These are phyloP conservation scores for Anthonomus grandis DNA, from an alignment of 1,140 invertebrate species.

Conservation along the genomic window DNA sequence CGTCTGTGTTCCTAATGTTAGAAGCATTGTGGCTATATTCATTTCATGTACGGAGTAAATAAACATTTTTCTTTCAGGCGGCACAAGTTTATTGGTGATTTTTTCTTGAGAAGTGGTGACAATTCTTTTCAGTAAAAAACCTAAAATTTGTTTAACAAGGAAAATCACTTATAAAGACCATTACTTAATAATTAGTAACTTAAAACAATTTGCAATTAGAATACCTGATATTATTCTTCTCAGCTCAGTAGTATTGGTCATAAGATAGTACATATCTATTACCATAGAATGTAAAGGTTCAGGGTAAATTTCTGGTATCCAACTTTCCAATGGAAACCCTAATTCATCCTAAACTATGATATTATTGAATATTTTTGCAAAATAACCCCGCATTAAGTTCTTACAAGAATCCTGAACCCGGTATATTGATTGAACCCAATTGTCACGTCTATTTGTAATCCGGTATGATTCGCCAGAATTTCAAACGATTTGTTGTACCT, in stretches of 20 bases:
- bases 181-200: not conserved
- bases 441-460: not conserved
- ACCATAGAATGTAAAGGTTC: constrained; percentile 24
- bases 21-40: constrained; percentile 28
- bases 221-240: constrained; percentile 10
- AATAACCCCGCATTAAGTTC: not conserved
- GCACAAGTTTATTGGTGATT: constrained; percentile 2
- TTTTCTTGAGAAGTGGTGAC: constrained; percentile 10
- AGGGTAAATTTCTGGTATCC: constrained; percentile 38
- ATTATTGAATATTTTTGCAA: not conserved
- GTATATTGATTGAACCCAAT: not conserved
- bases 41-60: constrained; percentile 34
- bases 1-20: constrained; percentile 20
- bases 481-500: constrained; percentile 10
- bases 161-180: no score
- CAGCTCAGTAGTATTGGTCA: constrained; percentile 20
- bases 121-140: constrained; percentile 15
- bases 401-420: not conserved
- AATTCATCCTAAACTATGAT: constrained; percentile 23
- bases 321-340: constrained; percentile 36
- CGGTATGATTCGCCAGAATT: not conserved
- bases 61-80: constrained; percentile 16
- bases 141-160: constrained; percentile 10
- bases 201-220: not conserved
- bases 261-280: constrained; percentile 22